Percentiles rank a stretch among this genome's conserved stretches.
These are phyloP conservation scores for Nemotelus pantherinus DNA, from an alignment of 2,888 invertebrate species.

Conservation along the genomic window DNA sequence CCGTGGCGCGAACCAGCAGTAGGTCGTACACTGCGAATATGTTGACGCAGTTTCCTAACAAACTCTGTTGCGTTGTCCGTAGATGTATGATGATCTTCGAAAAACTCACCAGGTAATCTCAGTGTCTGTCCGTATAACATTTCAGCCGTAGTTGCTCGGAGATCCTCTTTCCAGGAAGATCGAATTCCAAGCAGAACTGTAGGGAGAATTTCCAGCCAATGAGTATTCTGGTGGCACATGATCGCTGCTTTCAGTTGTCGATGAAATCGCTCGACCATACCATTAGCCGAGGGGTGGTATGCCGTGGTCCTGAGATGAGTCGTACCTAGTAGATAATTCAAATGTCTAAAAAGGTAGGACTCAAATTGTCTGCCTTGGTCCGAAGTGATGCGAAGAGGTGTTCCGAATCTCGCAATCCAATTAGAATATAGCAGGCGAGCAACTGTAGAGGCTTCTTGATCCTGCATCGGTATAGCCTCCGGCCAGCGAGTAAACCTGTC, in stretches of 20 bases:
- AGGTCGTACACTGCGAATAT: neutral
- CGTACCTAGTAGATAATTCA: constrained; percentile 53
- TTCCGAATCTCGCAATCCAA: neutral
- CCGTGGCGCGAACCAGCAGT: neutral
- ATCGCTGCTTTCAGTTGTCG: constrained; percentile 60
- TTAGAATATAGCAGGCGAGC: neutral
- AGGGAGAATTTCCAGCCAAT: constrained; percentile 56
- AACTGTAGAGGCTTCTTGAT: neutral
- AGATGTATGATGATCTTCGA: neutral
- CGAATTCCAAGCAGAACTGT: constrained; percentile 58
- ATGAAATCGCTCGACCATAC: constrained; percentile 61
- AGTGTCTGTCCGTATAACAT: constrained; percentile 56
- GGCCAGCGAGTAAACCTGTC: constrained; percentile 57
- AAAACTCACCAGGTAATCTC: constrained; percentile 52
- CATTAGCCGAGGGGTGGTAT: constrained; percentile 61
- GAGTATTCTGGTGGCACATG: constrained; percentile 51
- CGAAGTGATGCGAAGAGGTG: constrained; percentile 59
- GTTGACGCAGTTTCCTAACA: neutral
- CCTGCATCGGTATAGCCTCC: constrained; percentile 54
- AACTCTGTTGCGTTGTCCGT: neutral
- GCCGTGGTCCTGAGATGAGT: constrained; percentile 55
- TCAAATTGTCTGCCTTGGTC: constrained; percentile 60
- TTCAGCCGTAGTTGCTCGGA: too few relatives aligned
- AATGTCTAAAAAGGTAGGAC: constrained; percentile 54
- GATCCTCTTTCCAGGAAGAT: too few relatives aligned